A percentile compares a stretch with the other conserved stretches of the same genome.
Conservation (phyloP, 2,888 invertebrate species). For the Halocaridina rubra region DNA sequence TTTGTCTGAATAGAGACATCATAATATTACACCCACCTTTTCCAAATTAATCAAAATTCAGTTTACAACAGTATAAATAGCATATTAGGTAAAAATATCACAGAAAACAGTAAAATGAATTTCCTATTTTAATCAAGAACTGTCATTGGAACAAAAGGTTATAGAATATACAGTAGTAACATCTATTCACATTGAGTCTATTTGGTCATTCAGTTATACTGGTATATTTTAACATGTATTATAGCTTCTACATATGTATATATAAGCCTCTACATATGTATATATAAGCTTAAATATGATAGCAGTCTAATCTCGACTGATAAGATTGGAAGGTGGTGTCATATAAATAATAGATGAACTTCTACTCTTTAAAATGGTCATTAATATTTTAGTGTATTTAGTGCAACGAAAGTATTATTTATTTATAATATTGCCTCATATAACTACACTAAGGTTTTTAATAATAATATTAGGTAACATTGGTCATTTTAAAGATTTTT, state of each 20-base stretch:
- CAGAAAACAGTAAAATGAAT: slow-evolving; percentile 42
- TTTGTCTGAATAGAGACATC: background rate
- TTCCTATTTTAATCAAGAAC: background rate
- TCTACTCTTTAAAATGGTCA: too few species aligned
- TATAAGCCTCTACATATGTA: slow-evolving; percentile 40
- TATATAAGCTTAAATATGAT: slow-evolving; percentile 50
- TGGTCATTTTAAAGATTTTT: too few species aligned
- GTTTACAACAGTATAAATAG: too few species aligned
- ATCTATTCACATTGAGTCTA: background rate
- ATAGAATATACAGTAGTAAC: slow-evolving; percentile 14
- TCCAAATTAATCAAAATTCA: background rate
- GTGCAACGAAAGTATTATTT: background rate
- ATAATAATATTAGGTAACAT: too few species aligned
- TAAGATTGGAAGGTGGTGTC: too few species aligned
- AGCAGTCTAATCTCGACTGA: slow-evolving; percentile 39
- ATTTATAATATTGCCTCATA: background rate
- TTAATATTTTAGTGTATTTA: background rate
- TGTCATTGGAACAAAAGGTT: background rate
- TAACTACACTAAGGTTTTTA: background rate
- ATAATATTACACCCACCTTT: background rate
- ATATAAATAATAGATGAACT: too few species aligned
- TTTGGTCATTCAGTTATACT: background rate
- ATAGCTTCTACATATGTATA: slow-evolving; percentile 17
- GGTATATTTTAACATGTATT: slow-evolving; percentile 19
- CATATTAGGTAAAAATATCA: slow-evolving; percentile 16